Base-by-base conservation (phyloP, 2,888 invertebrate species). In the Oscheius sp. region DNA sequence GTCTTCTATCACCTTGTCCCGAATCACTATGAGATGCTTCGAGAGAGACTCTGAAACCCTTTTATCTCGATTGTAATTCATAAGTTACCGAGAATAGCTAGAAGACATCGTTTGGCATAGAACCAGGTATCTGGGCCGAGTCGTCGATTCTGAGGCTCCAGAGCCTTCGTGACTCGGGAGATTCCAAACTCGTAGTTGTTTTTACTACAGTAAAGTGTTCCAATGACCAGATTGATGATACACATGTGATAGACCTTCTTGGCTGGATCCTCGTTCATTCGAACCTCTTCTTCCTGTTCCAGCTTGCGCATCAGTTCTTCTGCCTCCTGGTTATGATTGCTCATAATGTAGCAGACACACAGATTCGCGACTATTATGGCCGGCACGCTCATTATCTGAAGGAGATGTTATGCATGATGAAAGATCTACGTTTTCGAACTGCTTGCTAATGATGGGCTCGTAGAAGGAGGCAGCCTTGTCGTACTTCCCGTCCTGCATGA, bases 131-230 rank as follows among this genome's bases (percentile, higher is more conserved):
- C 98, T 0, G 96, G 96, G 21, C 98, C 97, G 9, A 99, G 92
- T 89, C 97, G 94, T 90, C 95, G 95, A 89, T 94, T 94, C 87
- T 94, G 95, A 0, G 96, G 96, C 88, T 96, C 95, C 75, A 99
- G 90, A 53, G 97, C 97, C 90, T 98, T 97, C 89, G 98, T 96
- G 0, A 99, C 95, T 78, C 98, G 92, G 0, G 96, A 96, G 85
- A 99, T 94, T 1, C 99, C 99, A 90, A 99, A 99, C 90, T 99
- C 98, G 88, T 96, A 99, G 90, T 99, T 99, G 0, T 96, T 96
- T 90, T 98, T 99, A 1, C 97, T 95, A 89, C 98, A 99, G 90
- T 99, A 99, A 51, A 99, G 91, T 0, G 98, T 99, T 13, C 98
- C 99, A 80, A 99, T 99, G 0, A 99, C 98, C 70, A 99, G 92